Evolutionary conservation across 2,113 vertebrate species (phyloP).

Genomic region (Phyllostomus hastatus): DNA sequence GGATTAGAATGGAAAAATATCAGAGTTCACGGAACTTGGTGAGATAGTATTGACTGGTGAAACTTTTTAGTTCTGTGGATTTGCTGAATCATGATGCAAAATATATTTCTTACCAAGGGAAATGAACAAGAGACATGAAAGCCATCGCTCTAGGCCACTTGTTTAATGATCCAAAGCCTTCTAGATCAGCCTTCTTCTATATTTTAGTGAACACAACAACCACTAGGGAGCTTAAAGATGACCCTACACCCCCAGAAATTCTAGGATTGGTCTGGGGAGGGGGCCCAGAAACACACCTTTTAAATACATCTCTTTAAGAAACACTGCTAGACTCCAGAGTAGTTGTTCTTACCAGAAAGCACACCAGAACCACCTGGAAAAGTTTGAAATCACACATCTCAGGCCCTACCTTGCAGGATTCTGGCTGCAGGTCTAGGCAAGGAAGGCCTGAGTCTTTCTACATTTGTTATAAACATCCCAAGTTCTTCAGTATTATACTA

Average conservation of each 20-base stretch:
- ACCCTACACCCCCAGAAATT: not conserved
- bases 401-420: not conserved
- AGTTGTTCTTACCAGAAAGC: constrained; percentile 15
- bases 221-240: not conserved
- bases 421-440: not conserved
- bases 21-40: not conserved
- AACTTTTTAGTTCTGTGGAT: constrained; percentile 35
- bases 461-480: not conserved
- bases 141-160: not conserved
- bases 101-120: not conserved
- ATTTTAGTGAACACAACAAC: constrained; percentile 14
- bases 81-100: constrained; percentile 14
- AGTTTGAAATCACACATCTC: not conserved
- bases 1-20: constrained; percentile 18
- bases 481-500: not conserved
- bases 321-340: not conserved
- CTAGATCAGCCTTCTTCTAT: not conserved
- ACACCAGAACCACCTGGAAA: not conserved
- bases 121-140: constrained; percentile 29
- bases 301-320: constrained; percentile 23
- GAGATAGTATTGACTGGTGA: constrained; percentile 3
- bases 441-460: not conserved
- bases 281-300: not conserved
- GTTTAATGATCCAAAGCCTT: constrained; percentile 20
- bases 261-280: not conserved